phyloP scores from a whole-genome alignment of 2,888 invertebrate species.

The Pterobdella sp. region DNA sequence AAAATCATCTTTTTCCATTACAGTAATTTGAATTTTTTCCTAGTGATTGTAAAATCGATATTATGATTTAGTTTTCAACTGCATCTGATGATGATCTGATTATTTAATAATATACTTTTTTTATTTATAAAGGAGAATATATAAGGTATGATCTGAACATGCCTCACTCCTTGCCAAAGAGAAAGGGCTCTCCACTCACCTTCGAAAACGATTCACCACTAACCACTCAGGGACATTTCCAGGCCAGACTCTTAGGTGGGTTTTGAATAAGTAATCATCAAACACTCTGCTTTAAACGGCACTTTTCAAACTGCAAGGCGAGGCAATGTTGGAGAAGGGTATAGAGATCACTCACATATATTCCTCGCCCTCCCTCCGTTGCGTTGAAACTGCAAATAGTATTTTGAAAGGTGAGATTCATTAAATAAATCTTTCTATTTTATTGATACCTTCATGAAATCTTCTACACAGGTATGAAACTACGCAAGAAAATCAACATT shows the following conservation, averaged over 20 bases:
- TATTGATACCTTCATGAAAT: too few species aligned
- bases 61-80: not conserved
- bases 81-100: not conserved
- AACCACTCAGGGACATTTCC: constrained; percentile 76
- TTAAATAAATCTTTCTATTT: too few species aligned
- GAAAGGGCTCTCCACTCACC: constrained; percentile 64
- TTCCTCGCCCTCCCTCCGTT: constrained; percentile 79
- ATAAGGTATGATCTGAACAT: constrained; percentile 80
- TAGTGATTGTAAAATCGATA: not conserved
- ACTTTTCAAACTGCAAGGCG: constrained; percentile 59
- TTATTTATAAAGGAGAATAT: constrained; percentile 57
- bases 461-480: constrained; percentile 19
- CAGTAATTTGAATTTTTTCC: not conserved
- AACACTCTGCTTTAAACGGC: not conserved
- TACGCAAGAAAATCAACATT: constrained; percentile 21
- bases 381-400: constrained; percentile 71
- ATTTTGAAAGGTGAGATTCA: constrained; percentile 53
- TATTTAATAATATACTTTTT: not conserved
- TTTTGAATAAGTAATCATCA: not conserved
- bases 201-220: constrained; percentile 79
- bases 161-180: constrained; percentile 68
- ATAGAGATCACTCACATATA: constrained; percentile 68
- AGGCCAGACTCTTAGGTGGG: constrained; percentile 56
- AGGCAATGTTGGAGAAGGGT: constrained; percentile 67
- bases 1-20: not conserved